Evolutionary conservation across 2,888 invertebrate genomes (phyloP), one percentile per base, ranked within the genome.

Genomic region (Heliconius ethilla): DNA sequence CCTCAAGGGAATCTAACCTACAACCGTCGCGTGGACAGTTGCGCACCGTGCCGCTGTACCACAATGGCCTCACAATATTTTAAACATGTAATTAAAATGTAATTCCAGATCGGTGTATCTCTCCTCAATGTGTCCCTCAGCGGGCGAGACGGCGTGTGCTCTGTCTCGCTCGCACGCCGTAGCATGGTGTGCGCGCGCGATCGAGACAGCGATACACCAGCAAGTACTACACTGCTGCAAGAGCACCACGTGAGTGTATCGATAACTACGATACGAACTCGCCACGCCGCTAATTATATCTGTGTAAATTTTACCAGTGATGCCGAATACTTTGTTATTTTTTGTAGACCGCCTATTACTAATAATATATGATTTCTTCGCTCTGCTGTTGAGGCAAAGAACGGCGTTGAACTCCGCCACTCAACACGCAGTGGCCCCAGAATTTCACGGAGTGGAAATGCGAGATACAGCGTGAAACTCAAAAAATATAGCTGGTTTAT

Each of bases 161-260:
- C 87, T 84, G 82, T 85, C 86, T 62, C 85, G 87, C 85, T 89
- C 89, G 27, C 76, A 75, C 76, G 37, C 75, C 78, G 74, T 88
- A 79, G 22, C 15, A 6, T 91, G 90, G 90, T 88, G 88, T 75
- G 77, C 62, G 72, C 74, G 83, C 55, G 89, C 89, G 81, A 89
- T 84, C 82, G 86, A 86, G 84, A 86, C 81, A 77, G 84, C 76
- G 3, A 80, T 90, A 80, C 82, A 86, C 33, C 27, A n/a, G 1
- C 81, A 83, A 1, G 89, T 84, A 0, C 51, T 88, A 70, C 82
- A 85, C 22, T 89, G 89, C 72, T 82, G 87, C 0, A 80, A 83
- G 4, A 82, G 86, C 63, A 79, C 76, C 5, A 66, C 63, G 89
- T 90, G 51, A 86, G 86, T 84, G 65, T n/a, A 18, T n/a, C 22